These are phyloP conservation scores for Campaea margaritaria DNA, from an alignment of 2,888 invertebrate species.

Conservation along the genomic window DNA sequence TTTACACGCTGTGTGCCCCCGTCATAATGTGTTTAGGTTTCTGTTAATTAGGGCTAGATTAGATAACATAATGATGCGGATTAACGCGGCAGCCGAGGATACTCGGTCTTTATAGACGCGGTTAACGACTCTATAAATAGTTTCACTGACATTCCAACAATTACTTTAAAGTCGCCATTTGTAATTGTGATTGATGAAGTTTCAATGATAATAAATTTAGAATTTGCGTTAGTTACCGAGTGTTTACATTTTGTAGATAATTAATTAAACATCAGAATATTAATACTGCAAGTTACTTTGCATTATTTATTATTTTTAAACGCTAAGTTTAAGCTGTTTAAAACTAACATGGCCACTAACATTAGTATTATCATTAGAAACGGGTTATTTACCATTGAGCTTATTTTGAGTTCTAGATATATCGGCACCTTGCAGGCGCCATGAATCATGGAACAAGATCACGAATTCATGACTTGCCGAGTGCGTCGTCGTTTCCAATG, in stretches of 20 bases:
- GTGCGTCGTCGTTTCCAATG: too few species aligned
- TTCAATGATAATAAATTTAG: constrained; percentile 8
- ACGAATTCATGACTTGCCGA: background rate
- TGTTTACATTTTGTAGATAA: background rate
- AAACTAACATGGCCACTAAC: too few species aligned
- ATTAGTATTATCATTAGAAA: too few species aligned
- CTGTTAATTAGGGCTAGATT: constrained; percentile 15
- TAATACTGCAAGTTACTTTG: too few species aligned
- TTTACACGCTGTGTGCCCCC: background rate
- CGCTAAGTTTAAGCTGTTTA: too few species aligned
- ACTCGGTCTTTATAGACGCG: constrained; percentile 3
- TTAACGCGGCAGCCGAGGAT: constrained; percentile 2
- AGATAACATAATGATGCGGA: constrained; percentile 13
- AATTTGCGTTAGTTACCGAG: background rate
- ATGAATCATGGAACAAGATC: too few species aligned
- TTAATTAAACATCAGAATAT: too few species aligned
- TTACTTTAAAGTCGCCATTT: constrained; percentile 1
- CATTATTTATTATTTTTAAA: too few species aligned
- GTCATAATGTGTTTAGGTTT: constrained; percentile 9
- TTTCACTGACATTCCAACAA: constrained; percentile 5
- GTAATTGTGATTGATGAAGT: constrained; percentile 20
- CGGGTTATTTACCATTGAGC: too few species aligned
- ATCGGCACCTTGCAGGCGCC: too few species aligned
- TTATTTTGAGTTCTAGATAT: too few species aligned
- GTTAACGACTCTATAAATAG: constrained; percentile 17